These are phyloP conservation scores for Dendrolimus kikuchii DNA, from an alignment of 1,140 invertebrate genomes.

Conservation along the genomic window DNA sequence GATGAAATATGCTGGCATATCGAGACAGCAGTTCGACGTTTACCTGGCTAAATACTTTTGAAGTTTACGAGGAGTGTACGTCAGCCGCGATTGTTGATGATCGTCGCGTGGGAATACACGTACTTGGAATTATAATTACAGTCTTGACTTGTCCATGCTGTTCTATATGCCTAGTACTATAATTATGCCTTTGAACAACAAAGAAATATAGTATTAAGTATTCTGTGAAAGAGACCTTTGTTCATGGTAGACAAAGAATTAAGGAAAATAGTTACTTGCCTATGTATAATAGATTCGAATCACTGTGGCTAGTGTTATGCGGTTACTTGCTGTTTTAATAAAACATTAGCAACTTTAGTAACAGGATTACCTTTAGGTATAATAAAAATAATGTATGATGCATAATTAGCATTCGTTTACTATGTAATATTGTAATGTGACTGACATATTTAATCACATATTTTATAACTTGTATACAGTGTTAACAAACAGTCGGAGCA, in stretches of 20 bases:
- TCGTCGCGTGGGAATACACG: conserved; percentile 31
- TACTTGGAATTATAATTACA: conserved; percentile 31
- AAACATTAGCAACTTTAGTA: too few relatives aligned
- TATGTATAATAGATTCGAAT: not conserved
- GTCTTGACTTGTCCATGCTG: conserved; percentile 17
- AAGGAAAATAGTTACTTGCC: conserved; percentile 18
- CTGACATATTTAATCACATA: too few relatives aligned
- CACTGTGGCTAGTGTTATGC: too few relatives aligned
- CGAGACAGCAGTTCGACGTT: too few relatives aligned
- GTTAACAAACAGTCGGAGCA: too few relatives aligned
- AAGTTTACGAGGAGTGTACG: conserved; percentile 7
- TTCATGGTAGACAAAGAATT: conserved; percentile 14
- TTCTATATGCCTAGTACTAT: conserved; percentile 21
- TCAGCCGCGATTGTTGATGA: conserved; percentile 15
- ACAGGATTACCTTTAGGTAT: too few relatives aligned
- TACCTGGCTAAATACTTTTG: not conserved
- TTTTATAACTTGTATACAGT: too few relatives aligned
- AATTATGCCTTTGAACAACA: conserved; percentile 18
- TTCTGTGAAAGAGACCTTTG: conserved; percentile 19
- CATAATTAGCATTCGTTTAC: too few relatives aligned
- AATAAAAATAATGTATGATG: too few relatives aligned
- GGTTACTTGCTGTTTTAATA: too few relatives aligned
- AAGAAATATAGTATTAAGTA: conserved; percentile 19
- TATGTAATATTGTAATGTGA: too few relatives aligned
- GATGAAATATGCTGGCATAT: too few relatives aligned